Percentiles rank a stretch among this genome's conserved stretches.
These are phyloP conservation scores for Tetramorium parvispinum DNA, from an alignment of 1,140 invertebrate species.

Conservation along the genomic window DNA sequence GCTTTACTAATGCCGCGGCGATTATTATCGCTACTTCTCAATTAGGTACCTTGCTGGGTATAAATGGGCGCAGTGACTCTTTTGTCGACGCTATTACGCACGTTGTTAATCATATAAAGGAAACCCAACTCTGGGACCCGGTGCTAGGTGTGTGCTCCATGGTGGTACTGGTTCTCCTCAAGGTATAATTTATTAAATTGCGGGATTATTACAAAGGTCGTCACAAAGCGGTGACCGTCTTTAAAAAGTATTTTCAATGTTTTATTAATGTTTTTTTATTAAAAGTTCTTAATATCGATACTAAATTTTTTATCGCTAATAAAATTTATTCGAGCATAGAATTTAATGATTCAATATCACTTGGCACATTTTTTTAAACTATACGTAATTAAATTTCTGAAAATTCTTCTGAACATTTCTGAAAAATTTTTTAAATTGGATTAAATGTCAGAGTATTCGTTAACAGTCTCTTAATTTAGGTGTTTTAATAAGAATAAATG, in stretches of 20 bases:
- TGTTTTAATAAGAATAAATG: too few species aligned
- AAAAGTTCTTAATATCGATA: not conserved
- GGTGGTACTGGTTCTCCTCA: constrained; percentile 80
- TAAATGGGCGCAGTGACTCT: constrained; percentile 81
- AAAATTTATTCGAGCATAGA: not conserved
- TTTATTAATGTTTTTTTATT: not conserved
- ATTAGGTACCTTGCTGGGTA: constrained; percentile 87
- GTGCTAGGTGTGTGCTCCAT: constrained; percentile 84
- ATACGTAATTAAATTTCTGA: too few species aligned
- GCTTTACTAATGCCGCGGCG: constrained; percentile 90
- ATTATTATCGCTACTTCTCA: constrained; percentile 89
- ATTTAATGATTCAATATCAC: not conserved
- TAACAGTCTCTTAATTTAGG: too few species aligned
- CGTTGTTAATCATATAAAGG: constrained; percentile 81
- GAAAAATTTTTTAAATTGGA: not conserved
- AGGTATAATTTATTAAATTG: constrained; percentile 73
- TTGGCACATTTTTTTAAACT: not conserved
- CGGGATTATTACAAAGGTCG: not conserved
- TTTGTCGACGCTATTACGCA: constrained; percentile 84
- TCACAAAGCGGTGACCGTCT: not conserved
- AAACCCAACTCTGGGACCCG: constrained; percentile 81
- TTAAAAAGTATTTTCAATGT: not conserved
- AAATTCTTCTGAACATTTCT: not conserved
- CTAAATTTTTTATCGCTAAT: not conserved
- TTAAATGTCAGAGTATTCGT: not conserved